phyloP scores from a whole-genome alignment of 2,888 invertebrate genomes.

The Lamellibrachia satsuma region DNA sequence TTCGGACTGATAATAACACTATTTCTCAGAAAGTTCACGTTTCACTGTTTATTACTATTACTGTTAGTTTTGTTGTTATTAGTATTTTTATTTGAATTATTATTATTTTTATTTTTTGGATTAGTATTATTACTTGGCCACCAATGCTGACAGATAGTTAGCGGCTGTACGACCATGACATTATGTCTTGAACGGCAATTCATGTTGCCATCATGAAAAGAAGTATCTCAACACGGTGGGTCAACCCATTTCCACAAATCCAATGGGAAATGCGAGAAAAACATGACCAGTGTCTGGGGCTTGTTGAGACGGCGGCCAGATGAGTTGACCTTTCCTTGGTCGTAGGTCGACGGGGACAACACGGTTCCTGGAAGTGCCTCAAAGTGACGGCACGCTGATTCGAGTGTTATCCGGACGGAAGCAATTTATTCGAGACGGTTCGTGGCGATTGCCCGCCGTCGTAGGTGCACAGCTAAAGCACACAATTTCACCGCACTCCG shows the following conservation, averaged over 20 bases:
- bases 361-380: not conserved
- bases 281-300: not conserved
- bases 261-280: conserved; percentile 1
- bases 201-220: not conserved
- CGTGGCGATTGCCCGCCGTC: not conserved
- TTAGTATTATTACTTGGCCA: not conserved
- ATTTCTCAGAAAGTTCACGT: not conserved
- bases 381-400: not conserved
- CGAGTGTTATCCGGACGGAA: conserved; percentile 1
- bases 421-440: conserved; percentile 17
- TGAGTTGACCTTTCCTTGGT: not conserved
- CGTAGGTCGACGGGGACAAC: not conserved
- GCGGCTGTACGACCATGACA: not conserved
- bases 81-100: no score
- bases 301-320: not conserved
- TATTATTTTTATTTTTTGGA: no score
- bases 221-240: not conserved
- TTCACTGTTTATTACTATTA: not conserved
- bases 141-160: not conserved
- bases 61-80: no score
- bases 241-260: not conserved
- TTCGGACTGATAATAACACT: not conserved
- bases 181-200: not conserved
- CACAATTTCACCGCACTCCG: not conserved
- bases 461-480: not conserved